Evolutionary conservation across 2,888 invertebrate genomes (phyloP).

Genomic region (Alentia gelatinosa): DNA sequence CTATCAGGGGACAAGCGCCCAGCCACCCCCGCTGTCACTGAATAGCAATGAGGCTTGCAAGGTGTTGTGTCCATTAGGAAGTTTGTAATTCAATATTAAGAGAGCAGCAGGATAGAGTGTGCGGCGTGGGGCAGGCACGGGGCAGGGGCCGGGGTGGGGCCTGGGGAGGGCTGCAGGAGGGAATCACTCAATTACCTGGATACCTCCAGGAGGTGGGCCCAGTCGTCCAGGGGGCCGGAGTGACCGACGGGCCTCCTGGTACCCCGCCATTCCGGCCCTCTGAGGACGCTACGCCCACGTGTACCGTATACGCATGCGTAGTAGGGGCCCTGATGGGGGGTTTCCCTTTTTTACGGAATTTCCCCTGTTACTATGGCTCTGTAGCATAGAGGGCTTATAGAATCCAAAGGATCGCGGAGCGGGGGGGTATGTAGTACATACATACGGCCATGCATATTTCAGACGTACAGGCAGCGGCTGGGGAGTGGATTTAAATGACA

Average conservation of each 20-base stretch:
- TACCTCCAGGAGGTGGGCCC: neutral
- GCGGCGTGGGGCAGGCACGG: neutral
- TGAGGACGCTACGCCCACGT: neutral
- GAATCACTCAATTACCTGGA: neutral
- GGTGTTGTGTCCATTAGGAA: neutral
- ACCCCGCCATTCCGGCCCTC: neutral
- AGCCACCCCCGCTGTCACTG: neutral
- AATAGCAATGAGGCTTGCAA: neutral
- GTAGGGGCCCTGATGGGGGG: neutral
- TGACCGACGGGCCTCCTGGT: neutral
- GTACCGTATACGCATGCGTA: neutral
- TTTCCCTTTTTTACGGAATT: neutral
- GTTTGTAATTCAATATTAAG: constrained; percentile 17
- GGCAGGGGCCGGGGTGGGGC: neutral
- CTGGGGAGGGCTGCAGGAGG: neutral
- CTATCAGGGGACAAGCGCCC: neutral
- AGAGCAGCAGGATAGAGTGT: neutral
- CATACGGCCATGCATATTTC: too few species aligned
- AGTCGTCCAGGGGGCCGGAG: neutral
- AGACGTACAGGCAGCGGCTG: too few species aligned
- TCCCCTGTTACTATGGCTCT: too few species aligned
- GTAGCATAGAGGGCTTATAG: too few species aligned
- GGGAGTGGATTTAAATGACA: too few species aligned
- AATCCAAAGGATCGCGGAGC: too few species aligned
- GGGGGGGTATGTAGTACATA: too few species aligned